Evolutionary conservation across 1,140 invertebrate genomes (phyloP), one percentile per base, ranked within the genome.

Genomic region (Brachystomella parvula): DNA sequence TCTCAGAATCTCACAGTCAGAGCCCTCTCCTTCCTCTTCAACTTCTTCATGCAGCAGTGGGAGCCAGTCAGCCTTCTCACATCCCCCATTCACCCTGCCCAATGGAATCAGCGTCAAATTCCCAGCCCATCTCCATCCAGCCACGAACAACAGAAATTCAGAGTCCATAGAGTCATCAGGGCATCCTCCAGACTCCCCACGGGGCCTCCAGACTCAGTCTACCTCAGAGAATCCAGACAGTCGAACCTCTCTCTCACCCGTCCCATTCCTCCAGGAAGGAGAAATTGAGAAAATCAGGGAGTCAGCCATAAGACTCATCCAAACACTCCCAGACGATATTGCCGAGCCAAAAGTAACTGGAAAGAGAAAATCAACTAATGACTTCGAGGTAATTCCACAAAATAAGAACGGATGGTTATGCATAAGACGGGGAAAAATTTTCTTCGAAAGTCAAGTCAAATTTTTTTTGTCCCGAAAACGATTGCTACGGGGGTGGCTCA

Each of bases 331-430:
- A 19, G 86, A 87, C 33, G 83, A 91, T 67, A 90, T 96, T 75
- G 89, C 91, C 1, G 92, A 93, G 75, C 88, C 89, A 0, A 87
- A 90, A 71, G 93, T 90, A 28, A 63, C 64, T 72, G 87, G 88
- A 57, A 96, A 96, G 76, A 96, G 95, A 80, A 91, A 90, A 75
- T 88, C 93, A 73, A 92, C 89, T 75, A 92, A 90, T 78, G 93
- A 96, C 75, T 80, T 96, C 67, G 91, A 96, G 82, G 87, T 89
- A 75, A 77, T 77, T 73, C 57, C 63, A 30, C 15, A 60, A 21
- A 21, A 56, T n/a, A n/a, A n/a, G n/a, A n/a, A n/a, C n/a, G n/a
- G n/a, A n/a, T n/a, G n/a, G n/a, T n/a, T n/a, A n/a, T n/a, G n/a
- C n/a, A n/a, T n/a, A n/a, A n/a, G n/a, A n/a, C n/a, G n/a, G n/a